Percentiles rank a stretch among this genome's conserved stretches.
Evolutionary conservation across 2,797 vertebrate species (phyloP).

Genomic region (Meriones psammophilus): DNA sequence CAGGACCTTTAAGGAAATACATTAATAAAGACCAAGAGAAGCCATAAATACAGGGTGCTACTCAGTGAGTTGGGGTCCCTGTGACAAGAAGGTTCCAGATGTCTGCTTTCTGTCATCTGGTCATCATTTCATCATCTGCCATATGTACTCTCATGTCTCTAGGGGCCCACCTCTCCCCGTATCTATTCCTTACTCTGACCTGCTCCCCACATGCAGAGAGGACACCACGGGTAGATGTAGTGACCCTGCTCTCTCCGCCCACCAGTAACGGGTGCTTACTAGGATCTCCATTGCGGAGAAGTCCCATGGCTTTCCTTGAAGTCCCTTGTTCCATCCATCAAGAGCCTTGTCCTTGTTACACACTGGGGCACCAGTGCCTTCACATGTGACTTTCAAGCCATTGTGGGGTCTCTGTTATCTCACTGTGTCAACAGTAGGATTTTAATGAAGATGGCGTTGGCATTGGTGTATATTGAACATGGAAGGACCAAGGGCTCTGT

Average conservation of each 20-base stretch:
- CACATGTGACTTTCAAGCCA: neutral
- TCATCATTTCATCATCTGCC: neutral
- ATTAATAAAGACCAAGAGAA: neutral
- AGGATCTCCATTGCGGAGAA: neutral
- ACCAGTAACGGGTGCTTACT: neutral
- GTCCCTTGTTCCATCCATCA: neutral
- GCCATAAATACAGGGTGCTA: neutral
- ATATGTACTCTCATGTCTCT: neutral
- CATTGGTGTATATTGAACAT: neutral
- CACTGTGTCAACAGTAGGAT: neutral
- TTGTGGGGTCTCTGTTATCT: neutral
- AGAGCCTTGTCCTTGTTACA: neutral
- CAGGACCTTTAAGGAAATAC: neutral
- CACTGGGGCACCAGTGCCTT: neutral
- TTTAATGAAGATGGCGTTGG: neutral
- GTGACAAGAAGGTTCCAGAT: neutral
- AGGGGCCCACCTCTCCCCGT: neutral
- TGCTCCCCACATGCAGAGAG: neutral
- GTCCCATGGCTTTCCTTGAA: neutral
- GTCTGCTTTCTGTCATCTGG: no score
- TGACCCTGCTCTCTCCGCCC: neutral
- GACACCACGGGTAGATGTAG: neutral
- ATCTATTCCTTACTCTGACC: neutral
- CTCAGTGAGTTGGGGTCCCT: neutral
- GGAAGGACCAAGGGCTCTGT: no score